A percentile compares a stretch with the other conserved stretches of the same genome.
Evolutionary conservation across 2,113 vertebrate genomes (phyloP).

Genomic region (Leucosticte australis): DNA sequence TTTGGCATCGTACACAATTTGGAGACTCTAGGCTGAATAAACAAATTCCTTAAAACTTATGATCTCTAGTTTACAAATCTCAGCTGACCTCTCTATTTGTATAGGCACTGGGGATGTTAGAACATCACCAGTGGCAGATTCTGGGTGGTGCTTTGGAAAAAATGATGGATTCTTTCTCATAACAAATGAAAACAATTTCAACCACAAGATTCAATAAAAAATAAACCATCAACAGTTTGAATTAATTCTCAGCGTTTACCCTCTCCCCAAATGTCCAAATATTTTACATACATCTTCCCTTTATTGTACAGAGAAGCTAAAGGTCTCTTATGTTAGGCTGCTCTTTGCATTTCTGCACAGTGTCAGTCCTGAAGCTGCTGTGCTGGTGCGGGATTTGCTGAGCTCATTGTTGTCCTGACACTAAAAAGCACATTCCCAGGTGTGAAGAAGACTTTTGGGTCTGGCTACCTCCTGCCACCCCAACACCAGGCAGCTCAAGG

Average conservation of each 20-base stretch:
- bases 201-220: slow-evolving; percentile 61
- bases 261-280: neutral
- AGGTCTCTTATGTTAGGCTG: neutral
- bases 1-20: slow-evolving; percentile 72
- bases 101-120: slow-evolving; percentile 54
- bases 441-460: slow-evolving; percentile 2
- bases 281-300: slow-evolving; percentile 18
- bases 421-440: neutral
- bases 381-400: neutral
- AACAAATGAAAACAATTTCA: slow-evolving; percentile 61
- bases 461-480: neutral
- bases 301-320: neutral
- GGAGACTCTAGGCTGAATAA: slow-evolving; percentile 70
- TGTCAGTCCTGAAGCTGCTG: neutral
- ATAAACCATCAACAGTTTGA: slow-evolving; percentile 48
- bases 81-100: slow-evolving; percentile 70
- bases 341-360: neutral
- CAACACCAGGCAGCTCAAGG: neutral
- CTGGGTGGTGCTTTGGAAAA: slow-evolving; percentile 71
- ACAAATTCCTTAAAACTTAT: slow-evolving; percentile 72
- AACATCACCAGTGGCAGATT: slow-evolving; percentile 66
- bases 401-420: neutral
- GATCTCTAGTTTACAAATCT: slow-evolving; percentile 75
- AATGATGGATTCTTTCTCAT: slow-evolving; percentile 62
- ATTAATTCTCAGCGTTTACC: slow-evolving; percentile 33